Base-by-base conservation (phyloP, 2,888 invertebrate genomes). In the Clanis bilineata region DNA sequence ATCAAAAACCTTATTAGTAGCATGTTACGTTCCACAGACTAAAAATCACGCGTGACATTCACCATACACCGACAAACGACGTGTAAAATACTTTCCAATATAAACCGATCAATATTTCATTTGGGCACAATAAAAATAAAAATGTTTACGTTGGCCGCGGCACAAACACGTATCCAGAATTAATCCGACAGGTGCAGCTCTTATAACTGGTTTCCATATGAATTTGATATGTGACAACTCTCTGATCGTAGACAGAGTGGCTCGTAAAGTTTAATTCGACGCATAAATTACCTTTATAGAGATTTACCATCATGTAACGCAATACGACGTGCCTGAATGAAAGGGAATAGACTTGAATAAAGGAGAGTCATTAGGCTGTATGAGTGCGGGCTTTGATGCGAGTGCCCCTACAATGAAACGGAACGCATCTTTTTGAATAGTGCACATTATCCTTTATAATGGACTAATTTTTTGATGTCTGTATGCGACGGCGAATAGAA, bases 261-360 rank as follows among this genome's bases (percentile, higher is more conserved):
- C 84, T 86, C 82, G 83, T 82, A 84, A 84, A 85, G 63, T 82
- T 86, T 84, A 87, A 88, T 88, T 84, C 79, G 80, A 81, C 70
- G 78, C 80, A 87, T 88, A 87, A 83, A 87, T 87, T 83, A 86
- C 82, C 76, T 74, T 77, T 75, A 79, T 75, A 70, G 74, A 84
- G 83, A 82, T 83, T 82, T 82, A 85, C 78, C 76, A 77, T 77
- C 74, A 64, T 79, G 83, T 81, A 85, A 85, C 79, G 82, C 79
- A 82, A 85, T 82, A 82, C 74, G 69, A 59, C 66, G 59, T 62
- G 70, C 61, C 70, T 74, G 74, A 72, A 77, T 84, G 76, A 82
- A 81, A 76, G 70, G 72, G 71, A 70, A 78, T 78, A 73, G 65
- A 72, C 65, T 71, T 77, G 81, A 73, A 86, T 85, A 83, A 85